Conservation (phyloP, 2,113 vertebrate species). For the Tachysurus fulvidraco region DNA sequence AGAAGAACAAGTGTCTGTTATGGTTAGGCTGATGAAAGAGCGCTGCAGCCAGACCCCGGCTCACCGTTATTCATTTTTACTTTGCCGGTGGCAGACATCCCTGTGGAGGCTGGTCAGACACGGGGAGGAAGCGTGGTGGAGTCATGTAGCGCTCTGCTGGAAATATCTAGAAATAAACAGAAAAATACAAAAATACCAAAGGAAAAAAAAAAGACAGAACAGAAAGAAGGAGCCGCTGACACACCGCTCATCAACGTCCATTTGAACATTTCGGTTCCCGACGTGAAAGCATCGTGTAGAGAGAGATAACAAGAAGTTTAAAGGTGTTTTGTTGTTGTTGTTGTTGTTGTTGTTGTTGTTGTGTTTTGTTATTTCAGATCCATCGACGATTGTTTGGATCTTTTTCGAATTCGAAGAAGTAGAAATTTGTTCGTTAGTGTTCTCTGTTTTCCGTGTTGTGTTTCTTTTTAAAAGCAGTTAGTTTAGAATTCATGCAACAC, state of each 20-base stretch:
- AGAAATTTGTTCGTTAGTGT: not conserved
- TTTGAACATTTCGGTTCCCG: not conserved
- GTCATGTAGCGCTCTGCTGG: slow-evolving; percentile 47
- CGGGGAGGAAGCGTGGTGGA: slow-evolving; percentile 49
- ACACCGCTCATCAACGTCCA: not conserved
- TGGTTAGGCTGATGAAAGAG: slow-evolving; percentile 66
- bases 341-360: too few relatives aligned
- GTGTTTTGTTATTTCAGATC: not conserved
- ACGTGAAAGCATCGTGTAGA: not conserved
- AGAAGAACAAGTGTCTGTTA: slow-evolving; percentile 57
- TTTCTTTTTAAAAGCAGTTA: too few relatives aligned
- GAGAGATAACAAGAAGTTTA: not conserved
- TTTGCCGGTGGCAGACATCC: slow-evolving; percentile 53
- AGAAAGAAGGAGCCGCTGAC: not conserved
- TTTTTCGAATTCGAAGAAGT: not conserved
- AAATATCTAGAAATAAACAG: not conserved
- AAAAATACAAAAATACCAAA: not conserved
- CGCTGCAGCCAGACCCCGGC: slow-evolving; percentile 16
- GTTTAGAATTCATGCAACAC: too few relatives aligned
- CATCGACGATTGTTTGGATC: not conserved
- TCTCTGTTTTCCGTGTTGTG: not conserved
- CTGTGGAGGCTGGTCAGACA: slow-evolving; percentile 47
- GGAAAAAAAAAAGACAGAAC: not conserved
- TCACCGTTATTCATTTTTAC: slow-evolving; percentile 50
- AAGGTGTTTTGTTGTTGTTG: too few relatives aligned